A percentile compares a stretch with the other conserved stretches of the same genome.
phyloP scores from a whole-genome alignment of 2,888 invertebrate genomes.

The Macrosiphum euphorbiae region DNA sequence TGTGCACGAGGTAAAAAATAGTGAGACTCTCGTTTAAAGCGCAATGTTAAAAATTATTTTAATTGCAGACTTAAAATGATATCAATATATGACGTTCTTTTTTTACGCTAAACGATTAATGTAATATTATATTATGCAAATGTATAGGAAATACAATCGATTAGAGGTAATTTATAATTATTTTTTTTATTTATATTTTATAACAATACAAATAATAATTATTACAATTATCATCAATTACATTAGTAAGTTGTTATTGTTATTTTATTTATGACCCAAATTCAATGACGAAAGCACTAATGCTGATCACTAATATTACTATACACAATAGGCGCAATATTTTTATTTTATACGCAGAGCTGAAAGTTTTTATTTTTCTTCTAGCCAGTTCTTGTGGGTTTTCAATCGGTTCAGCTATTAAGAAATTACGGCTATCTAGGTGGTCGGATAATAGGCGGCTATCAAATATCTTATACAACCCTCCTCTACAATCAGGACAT shows the following conservation, averaged over 20 bases:
- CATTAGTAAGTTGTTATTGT: background rate
- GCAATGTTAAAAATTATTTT: background rate
- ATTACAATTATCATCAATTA: background rate
- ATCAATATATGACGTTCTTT: background rate
- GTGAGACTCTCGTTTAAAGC: background rate
- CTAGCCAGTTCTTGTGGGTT: background rate
- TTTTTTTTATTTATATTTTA: background rate
- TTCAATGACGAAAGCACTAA: background rate
- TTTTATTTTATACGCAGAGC: background rate
- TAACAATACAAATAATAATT: background rate
- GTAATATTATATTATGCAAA: background rate
- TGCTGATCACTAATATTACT: background rate
- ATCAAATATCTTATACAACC: slow-evolving; percentile 34
- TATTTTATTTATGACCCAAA: slow-evolving; percentile 6
- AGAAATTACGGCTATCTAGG: slow-evolving; percentile 52
- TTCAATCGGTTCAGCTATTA: slow-evolving; percentile 27
- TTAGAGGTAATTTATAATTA: background rate
- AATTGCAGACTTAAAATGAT: background rate
- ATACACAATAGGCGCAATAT: slow-evolving; percentile 30
- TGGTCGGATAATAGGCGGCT: slow-evolving; percentile 44
- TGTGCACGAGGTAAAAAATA: background rate
- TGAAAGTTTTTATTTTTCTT: slow-evolving; percentile 29
- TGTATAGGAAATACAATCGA: background rate
- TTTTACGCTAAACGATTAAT: background rate
- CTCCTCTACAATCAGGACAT: background rate